Base-by-base conservation (phyloP, 2,113 vertebrate species). In the Tretioscincus oriximinensis region DNA sequence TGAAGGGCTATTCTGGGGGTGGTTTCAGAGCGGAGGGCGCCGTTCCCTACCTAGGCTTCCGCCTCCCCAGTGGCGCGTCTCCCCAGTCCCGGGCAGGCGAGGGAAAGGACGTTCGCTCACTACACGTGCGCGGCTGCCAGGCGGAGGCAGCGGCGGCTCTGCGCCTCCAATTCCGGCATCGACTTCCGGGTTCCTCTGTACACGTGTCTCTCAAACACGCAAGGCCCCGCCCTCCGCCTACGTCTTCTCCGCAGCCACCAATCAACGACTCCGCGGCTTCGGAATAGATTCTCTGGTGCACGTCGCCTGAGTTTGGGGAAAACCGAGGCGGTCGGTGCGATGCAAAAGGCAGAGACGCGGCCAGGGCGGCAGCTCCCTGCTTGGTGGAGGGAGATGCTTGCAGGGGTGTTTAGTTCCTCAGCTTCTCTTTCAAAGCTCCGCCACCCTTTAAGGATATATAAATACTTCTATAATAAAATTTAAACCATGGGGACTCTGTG, bases 181-280 rank as follows among this genome's bases (percentile, higher is more conserved):
- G 78, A 65, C 89, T 90, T 89, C 89, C 87, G 74, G 86, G 82
- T 89, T 7, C 81, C 61, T 24, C 76, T 69, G 78, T 85, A 83
- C 64, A 88, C 82, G 90, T 84, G 84, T 78, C 83, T 58, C 58
- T 51, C 28, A 82, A 82, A 70, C 63, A 68, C 51, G 31, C 51
- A 0, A 1, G 2, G 82, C n/a, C n/a, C n/a, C n/a, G n/a, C n/a
- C n/a, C 26, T 70, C 58, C 85, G 71, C 88, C 88, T 47, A 61
- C 77, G 21, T 0, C 1, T 7, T 3, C 29, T 0, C 1, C 3
- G 0, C 49, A 0, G 1, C 88, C 72, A 86, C 80, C 86, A 1
- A 70, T 45, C 76, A 65, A 1, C 58, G 70, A 20, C 31, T 49
- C 65, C 45, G 49, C 65, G 64, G 1, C 20, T 47, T 54, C 26